These are phyloP conservation scores for Drosophila pseudoobscura DNA, from an alignment of 1,140 invertebrate genomes.

Conservation along the genomic window DNA sequence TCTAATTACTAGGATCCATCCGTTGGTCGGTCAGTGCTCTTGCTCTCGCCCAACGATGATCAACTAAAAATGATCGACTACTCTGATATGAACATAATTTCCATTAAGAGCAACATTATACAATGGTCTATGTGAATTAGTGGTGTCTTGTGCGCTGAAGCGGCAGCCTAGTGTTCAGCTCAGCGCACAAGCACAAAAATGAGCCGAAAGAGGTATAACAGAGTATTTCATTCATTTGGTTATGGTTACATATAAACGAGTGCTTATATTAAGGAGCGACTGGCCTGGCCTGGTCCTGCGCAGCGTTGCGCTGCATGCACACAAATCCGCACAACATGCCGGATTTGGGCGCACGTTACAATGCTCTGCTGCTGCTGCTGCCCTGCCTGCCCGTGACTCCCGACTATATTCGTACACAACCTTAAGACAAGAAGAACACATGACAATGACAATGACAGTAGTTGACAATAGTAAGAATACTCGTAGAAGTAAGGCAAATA, in stretches of 20 bases:
- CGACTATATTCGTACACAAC: constrained; percentile 21
- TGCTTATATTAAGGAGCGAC: constrained; percentile 69
- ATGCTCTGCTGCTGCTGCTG: constrained; percentile 46
- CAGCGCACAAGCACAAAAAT: constrained; percentile 15
- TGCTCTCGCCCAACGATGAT: constrained; percentile 42
- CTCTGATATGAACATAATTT: constrained; percentile 66
- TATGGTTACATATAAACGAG: constrained; percentile 71
- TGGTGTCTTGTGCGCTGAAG: constrained; percentile 21
- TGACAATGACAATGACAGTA: constrained; percentile 14
- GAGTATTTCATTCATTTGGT: constrained; percentile 41
- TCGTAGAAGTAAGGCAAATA: constrained; percentile 32
- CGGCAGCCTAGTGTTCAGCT: constrained; percentile 3
- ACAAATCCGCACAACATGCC: constrained; percentile 75
- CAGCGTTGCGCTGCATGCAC: constrained; percentile 51
- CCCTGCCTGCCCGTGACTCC: constrained; percentile 50
- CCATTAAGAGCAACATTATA: constrained; percentile 18
- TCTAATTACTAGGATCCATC: constrained; percentile 56
- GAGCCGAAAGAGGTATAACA: constrained; percentile 47
- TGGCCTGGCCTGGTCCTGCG: constrained; percentile 38
- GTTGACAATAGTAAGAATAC: constrained; percentile 36
- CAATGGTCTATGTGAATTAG: constrained; percentile 45
- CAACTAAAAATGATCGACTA: constrained; percentile 18
- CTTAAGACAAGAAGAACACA: constrained; percentile 45
- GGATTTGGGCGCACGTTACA: constrained; percentile 74
- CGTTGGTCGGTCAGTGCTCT: constrained; percentile 16